Base-by-base conservation (phyloP, 2,113 vertebrate genomes). In the Percina caprodes region DNA sequence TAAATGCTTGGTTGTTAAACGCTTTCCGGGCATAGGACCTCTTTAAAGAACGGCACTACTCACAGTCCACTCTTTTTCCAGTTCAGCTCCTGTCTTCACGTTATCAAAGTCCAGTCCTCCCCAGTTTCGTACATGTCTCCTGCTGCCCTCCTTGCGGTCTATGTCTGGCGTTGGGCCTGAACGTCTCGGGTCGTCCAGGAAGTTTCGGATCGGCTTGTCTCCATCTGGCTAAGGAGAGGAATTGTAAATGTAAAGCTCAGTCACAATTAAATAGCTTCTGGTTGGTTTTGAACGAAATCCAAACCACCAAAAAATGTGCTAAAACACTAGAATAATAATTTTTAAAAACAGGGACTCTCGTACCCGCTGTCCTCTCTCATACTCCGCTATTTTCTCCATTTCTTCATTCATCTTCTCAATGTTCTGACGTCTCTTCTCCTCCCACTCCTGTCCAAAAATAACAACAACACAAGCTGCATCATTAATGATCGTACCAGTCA, bases 381-480 rank as follows among this genome's bases (percentile, higher is more conserved):
- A 98, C 80, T 97, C 97, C 0, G 97, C 97, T 1, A 98, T 98
- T 88, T 94, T 96, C 92, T 97, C 97, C 97, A 98, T 98, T 88
- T 98, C 97, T 82, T 98, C 96, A 0, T 98, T 98, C 97, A 98
- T 98, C 90, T 96, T 96, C 92, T 98, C 97, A 0, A 98, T 99
- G 86, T 99, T 99, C 89, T 96, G 96, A 8, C 96, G 91, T 52
- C 97, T 93, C 68, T 96, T 97, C 87, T 99, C 96, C 86, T 97
- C 97, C 97, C 97, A 97, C 51, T 98, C 97, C 97, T 98, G 88
- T 4, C 15, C n/a, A 82, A 16, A 66, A 19, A 74, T 15, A 65
- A 48, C 19, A 35, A 69, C n/a, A 56, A 55, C 45, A 56, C 14
- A 6, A 1, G 3, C 8, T 6, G 46, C 55, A 46, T 26, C 1